Percentiles rank a stretch among this genome's conserved stretches.
Conservation (phyloP, 2,113 vertebrate genomes). For the Typhlomys cinereus region DNA sequence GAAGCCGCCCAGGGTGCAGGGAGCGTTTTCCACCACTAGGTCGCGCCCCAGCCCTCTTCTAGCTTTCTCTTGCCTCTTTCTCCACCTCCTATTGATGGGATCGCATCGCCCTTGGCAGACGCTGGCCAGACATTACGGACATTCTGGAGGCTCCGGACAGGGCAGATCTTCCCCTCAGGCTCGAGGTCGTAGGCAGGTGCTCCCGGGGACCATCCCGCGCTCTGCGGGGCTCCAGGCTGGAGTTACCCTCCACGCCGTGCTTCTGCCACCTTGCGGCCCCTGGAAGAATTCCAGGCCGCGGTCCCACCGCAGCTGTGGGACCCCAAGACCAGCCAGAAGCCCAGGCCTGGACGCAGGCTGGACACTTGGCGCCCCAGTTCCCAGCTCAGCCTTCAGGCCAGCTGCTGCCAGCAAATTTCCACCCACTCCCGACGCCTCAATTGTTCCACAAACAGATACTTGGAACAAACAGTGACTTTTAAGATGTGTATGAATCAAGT, state of each 20-base stretch:
- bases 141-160: too few species aligned
- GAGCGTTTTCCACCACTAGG: too few species aligned
- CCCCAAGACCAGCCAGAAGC: too few species aligned
- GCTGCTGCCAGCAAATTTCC: neutral
- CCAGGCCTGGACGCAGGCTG: neutral
- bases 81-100: neutral
- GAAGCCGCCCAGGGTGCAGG: too few species aligned
- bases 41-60: neutral
- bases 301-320: neutral
- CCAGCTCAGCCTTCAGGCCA: too few species aligned
- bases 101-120: neutral
- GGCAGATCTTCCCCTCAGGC: too few species aligned
- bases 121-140: neutral
- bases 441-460: neutral
- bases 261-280: constrained; percentile 33
- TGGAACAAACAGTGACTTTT: too few species aligned
- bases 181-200: too few species aligned
- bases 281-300: neutral
- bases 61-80: neutral
- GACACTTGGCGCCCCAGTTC: neutral
- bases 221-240: neutral
- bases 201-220: neutral
- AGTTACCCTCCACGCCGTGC: neutral
- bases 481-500: neutral
- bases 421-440: neutral